Evolutionary conservation across 2,888 invertebrate species (phyloP), one percentile per base, ranked within the genome.

Genomic region (Abscondita cerata): DNA sequence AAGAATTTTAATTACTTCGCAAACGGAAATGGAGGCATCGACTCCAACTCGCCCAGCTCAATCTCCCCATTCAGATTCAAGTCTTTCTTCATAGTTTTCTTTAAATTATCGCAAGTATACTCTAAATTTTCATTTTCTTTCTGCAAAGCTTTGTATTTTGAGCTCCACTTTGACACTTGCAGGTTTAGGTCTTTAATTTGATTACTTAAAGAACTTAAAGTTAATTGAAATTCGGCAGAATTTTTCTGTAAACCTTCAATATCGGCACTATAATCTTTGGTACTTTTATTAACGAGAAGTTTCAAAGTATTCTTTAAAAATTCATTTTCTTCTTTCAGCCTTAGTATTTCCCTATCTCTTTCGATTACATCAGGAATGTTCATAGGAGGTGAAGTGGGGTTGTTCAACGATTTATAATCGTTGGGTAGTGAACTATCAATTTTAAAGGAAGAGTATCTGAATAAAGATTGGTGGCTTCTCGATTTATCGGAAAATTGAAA

Each of bases 161-260:
- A 71, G 13, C 64, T 71, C 19, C 71, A 70, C 53, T 70, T 65
- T n/a, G 60, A 57, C 34, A 75, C 68, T 60, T 73, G 72, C 12
- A 54, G 41, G 68, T 76, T 77, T 36, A 78, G 68, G 34, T 65
- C 60, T 54, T 73, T 68, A 12, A 78, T 73, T 60, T 79, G 78
- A 36, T 67, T 68, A 38, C 76, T 74, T 57, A 77, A 76, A 12
- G 54, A 52, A 12, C 65, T 58, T 13, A 76, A 34, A 12, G 68
- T 67, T n/a, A 63, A 64, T 48, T 73, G 72, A 25, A 76, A 66
- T 36, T 65, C 65, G 5, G 65, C 62, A n/a, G 70, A 68, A 41
- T 69, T 61, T 31, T 68, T 62, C 47, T 69, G 68, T 52, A 75
- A 61, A 20, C 70, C 68, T 53, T 64, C 64, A 18, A 76, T 73